These are phyloP conservation scores for Quadroppia sp. DNA, from an alignment of 2,888 invertebrate genomes.

Conservation along the genomic window DNA sequence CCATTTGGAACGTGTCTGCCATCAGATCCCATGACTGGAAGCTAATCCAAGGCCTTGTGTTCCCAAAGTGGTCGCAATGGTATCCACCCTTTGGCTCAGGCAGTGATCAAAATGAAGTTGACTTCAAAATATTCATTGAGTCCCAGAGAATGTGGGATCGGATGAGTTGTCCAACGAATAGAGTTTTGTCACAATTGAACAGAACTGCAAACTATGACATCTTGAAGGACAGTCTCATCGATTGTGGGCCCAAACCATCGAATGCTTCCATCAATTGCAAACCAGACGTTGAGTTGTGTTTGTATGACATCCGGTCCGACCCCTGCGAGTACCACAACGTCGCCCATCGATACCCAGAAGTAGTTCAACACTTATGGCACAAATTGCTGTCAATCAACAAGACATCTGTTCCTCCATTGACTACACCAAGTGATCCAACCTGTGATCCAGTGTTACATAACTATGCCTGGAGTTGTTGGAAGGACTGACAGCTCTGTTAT, in stretches of 20 bases:
- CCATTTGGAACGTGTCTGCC: conserved; percentile 45
- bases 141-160: not conserved
- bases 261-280: conserved; percentile 57
- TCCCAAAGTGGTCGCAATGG: conserved; percentile 18
- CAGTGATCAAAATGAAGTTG: not conserved
- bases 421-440: not conserved
- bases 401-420: not conserved
- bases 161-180: not conserved
- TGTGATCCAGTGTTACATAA: conserved; percentile 6
- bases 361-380: not conserved
- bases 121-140: not conserved
- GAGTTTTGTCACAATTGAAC: conserved; percentile 7
- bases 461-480: not conserved
- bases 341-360: not conserved
- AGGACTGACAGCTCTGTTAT: too few relatives aligned
- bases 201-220: conserved; percentile 8
- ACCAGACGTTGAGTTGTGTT: conserved; percentile 60
- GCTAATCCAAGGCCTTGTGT: conserved; percentile 45
- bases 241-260: conserved; percentile 42
- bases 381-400: not conserved
- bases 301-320: not conserved
- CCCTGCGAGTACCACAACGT: conserved; percentile 16
- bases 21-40: conserved; percentile 45
- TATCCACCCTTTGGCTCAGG: conserved; percentile 1
- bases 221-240: not conserved